Evolutionary conservation across 1,140 invertebrate genomes (phyloP).

Genomic region (Globodera rostochiensis): DNA sequence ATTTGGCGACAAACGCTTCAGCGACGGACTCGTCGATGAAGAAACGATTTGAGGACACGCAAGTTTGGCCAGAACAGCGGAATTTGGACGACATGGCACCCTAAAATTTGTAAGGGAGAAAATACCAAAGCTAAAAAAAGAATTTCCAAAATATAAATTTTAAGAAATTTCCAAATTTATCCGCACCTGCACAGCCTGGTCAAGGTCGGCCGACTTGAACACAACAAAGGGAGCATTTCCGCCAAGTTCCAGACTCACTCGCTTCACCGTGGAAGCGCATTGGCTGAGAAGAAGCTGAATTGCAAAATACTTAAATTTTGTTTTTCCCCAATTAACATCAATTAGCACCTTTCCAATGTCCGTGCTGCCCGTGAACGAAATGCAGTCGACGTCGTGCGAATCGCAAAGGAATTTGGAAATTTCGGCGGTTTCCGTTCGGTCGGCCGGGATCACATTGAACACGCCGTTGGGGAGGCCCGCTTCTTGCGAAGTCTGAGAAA

Average conservation of each 20-base stretch:
- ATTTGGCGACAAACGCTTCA: conserved; percentile 79
- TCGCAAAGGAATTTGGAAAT: conserved; percentile 86
- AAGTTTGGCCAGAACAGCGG: conserved; percentile 91
- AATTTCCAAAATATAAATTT: conserved; percentile 17
- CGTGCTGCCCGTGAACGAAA: conserved; percentile 85
- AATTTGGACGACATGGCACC: conserved; percentile 90
- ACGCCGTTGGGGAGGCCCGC: conserved; percentile 73
- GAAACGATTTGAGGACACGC: conserved; percentile 90
- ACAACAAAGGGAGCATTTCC: conserved; percentile 98
- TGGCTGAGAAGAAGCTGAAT: conserved; percentile 79
- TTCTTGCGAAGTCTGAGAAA: conserved; percentile 69
- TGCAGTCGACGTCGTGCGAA: conserved; percentile 79
- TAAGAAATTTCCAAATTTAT: background rate
- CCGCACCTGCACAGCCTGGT: conserved; percentile 75
- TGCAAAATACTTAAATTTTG: conserved; percentile 28
- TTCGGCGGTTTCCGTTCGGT: conserved; percentile 75
- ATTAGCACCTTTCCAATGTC: conserved; percentile 67
- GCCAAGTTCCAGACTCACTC: conserved; percentile 86
- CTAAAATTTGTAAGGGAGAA: conserved; percentile 58
- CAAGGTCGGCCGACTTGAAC: conserved; percentile 87
- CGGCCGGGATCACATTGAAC: conserved; percentile 87
- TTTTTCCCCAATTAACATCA: background rate
- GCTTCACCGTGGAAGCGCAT: conserved; percentile 83
- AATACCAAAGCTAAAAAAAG: too few species aligned
- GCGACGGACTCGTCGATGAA: conserved; percentile 83